Evolutionary conservation across 2,797 vertebrate species (phyloP), one percentile per base, ranked within the genome.

Genomic region (Schizothorax lantsangensis): DNA sequence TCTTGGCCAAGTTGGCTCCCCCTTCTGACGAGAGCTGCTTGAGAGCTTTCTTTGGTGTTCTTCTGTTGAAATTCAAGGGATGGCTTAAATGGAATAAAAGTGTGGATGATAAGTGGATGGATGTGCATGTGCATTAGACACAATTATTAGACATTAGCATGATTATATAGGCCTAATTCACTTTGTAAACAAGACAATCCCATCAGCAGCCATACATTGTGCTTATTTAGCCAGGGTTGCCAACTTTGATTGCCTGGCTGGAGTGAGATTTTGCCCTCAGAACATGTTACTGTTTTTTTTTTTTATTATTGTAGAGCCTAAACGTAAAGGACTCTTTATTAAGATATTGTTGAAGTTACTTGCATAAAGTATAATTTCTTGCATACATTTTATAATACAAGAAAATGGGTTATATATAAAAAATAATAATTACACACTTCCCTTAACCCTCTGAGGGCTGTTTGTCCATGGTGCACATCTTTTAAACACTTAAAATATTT

Each of bases 11-110:
- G 8, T 3, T 40, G 2, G 36, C 59, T 71, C 30, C 10, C 21
- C 66, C 14, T 26, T 86, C 17, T 83, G 57, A 62, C 45, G 21
- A 79, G 40, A 47, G 59, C 38, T 47, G 15, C 62, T 80, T 62
- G 10, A 62, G 57, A 33, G 26, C 9, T 45, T 47, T 84, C 10
- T 21, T 66, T 10, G 26, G 74, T 54, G 6, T 23, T 33, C 79
- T 68, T 66, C 26, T 33, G n/a, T 45, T 26, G 26, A 66, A 80
- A 64, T 17, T 62, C 14, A 17, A 64, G 36, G 4, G 8, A 45
- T 30, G 30, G 21, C 74, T 33, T 19, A 19, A 77, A 36, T 30
- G 1, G 10, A 52, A 23, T 78, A 7, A 78, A 23, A 36, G 10
- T 33, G 10, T 38, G 11, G 6, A 40, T 7, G 23, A 62, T 62